These are phyloP conservation scores for Alectoris magna DNA, from an alignment of 2,797 vertebrate genomes.

Conservation along the genomic window DNA sequence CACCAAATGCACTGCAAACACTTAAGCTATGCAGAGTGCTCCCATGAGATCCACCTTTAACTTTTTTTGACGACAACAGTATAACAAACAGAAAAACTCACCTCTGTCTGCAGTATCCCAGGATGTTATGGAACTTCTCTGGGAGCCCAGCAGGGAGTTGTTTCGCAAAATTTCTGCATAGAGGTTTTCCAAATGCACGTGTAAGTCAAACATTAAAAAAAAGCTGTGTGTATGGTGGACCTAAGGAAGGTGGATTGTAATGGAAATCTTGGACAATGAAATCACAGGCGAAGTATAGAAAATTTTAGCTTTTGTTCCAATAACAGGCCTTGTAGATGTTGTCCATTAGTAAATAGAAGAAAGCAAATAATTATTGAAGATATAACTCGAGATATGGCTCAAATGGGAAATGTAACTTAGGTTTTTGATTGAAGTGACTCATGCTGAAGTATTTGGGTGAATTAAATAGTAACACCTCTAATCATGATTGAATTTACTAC, in stretches of 20 bases:
- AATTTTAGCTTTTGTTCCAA: not conserved
- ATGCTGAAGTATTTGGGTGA: not conserved
- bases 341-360: not conserved
- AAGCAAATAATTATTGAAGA: not conserved
- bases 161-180: not conserved
- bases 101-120: not conserved
- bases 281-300: not conserved
- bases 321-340: not conserved
- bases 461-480: not conserved
- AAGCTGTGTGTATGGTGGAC: not conserved
- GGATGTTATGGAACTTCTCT: not conserved
- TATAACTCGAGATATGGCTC: not conserved
- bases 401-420: not conserved
- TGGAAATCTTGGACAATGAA: not conserved
- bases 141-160: not conserved
- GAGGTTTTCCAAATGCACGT: not conserved
- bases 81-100: not conserved
- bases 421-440: not conserved
- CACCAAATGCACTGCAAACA: not conserved
- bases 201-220: not conserved
- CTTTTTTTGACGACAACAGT: not conserved
- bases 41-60: not conserved
- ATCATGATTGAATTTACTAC: not conserved
- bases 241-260: not conserved
- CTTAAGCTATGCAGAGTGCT: not conserved